Conservation (phyloP, 2,888 invertebrate genomes). For the Hirtodrosophila duncani region DNA sequence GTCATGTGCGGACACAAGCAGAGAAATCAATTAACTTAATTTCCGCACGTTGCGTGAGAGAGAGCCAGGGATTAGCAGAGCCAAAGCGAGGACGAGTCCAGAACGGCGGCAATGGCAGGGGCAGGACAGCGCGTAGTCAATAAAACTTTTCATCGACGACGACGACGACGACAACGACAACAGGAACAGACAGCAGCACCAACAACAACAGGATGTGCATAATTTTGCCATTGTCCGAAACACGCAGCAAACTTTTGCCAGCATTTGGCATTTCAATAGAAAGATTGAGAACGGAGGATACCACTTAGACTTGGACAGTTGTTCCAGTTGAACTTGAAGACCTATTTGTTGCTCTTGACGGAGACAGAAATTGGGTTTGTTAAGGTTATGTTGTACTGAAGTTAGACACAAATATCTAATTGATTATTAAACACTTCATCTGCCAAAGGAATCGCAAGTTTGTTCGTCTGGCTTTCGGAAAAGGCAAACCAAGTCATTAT, state of each 20-base stretch:
- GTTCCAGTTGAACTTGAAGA: too few relatives aligned
- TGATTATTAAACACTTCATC: too few relatives aligned
- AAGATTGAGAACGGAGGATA: constrained; percentile 8
- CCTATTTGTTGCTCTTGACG: too few relatives aligned
- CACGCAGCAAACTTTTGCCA: constrained; percentile 37
- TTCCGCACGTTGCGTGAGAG: constrained; percentile 74
- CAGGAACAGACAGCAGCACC: neutral
- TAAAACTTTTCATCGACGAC: constrained; percentile 63
- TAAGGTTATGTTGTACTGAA: too few relatives aligned
- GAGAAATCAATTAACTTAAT: constrained; percentile 78
- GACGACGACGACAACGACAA: neutral
- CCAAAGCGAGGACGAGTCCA: constrained; percentile 7
- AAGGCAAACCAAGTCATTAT: too few relatives aligned
- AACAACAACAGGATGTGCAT: constrained; percentile 64
- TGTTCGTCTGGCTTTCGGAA: too few relatives aligned
- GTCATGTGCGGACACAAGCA: constrained; percentile 73
- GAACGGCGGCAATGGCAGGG: neutral
- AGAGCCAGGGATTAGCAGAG: constrained; percentile 31
- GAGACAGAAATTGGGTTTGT: too few relatives aligned
- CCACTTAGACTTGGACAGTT: too few relatives aligned
- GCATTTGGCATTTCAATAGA: neutral
- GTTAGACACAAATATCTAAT: too few relatives aligned
- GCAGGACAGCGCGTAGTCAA: constrained; percentile 46
- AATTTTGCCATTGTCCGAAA: constrained; percentile 38
- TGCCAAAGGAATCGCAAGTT: too few relatives aligned